Conservation (phyloP, 2,113 vertebrate genomes). For the Talpa occidentalis region DNA sequence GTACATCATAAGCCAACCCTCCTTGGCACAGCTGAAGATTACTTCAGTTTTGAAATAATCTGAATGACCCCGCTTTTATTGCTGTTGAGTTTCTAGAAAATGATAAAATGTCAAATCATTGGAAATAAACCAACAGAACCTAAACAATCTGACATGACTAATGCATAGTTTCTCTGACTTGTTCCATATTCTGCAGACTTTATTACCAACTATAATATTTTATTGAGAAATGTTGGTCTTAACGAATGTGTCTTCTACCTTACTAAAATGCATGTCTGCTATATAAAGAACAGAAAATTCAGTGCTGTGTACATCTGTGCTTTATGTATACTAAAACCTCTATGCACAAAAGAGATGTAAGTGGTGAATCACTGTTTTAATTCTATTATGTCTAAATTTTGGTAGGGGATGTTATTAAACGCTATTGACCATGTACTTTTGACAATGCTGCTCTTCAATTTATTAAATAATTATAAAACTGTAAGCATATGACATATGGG, state of each 20-base stretch:
- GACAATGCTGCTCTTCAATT: background rate
- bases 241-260: constrained; percentile 54
- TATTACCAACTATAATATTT: constrained; percentile 64
- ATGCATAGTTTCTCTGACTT: constrained; percentile 68
- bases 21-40: constrained; percentile 75
- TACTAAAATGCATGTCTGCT: constrained; percentile 48
- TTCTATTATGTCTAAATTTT: background rate
- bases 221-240: constrained; percentile 58
- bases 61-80: constrained; percentile 79
- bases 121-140: constrained; percentile 67
- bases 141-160: constrained; percentile 76
- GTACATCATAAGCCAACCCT: constrained; percentile 74
- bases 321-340: constrained; percentile 11
- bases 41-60: constrained; percentile 82
- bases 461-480: constrained; percentile 2
- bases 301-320: background rate
- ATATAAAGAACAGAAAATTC: constrained; percentile 49
- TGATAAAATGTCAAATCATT: constrained; percentile 78
- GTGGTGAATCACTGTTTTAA: constrained; percentile 1
- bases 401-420: background rate
- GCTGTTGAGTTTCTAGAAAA: constrained; percentile 79
- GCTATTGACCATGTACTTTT: background rate
- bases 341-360: background rate
- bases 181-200: constrained; percentile 4
- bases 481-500: background rate